phyloP scores from a whole-genome alignment of 2,888 invertebrate species.

The Caenorhabditis afra region DNA sequence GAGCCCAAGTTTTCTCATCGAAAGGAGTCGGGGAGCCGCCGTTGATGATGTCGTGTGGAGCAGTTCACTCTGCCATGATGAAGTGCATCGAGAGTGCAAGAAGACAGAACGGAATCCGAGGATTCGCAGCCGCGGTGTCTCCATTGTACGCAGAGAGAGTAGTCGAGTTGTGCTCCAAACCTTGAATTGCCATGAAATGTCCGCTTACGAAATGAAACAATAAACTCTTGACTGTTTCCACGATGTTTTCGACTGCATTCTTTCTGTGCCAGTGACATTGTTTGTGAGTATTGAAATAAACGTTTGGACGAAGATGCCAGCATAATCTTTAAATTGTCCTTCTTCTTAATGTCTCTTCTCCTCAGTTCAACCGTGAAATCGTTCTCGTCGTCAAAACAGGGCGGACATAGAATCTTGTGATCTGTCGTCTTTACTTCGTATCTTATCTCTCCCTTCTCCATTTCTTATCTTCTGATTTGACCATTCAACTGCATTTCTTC shows the following conservation, averaged over 20 bases:
- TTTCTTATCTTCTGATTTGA: not conserved
- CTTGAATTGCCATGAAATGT: too few relatives aligned
- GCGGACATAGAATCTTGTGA: not conserved
- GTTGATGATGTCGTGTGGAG: slow-evolving; percentile 85
- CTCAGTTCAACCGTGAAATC: too few relatives aligned
- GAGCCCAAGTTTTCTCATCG: slow-evolving; percentile 91
- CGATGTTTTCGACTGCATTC: too few relatives aligned
- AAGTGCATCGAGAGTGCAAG: slow-evolving; percentile 39
- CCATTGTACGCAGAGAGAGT: slow-evolving; percentile 46
- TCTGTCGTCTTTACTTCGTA: not conserved
- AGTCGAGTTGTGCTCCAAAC: slow-evolving; percentile 35
- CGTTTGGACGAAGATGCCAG: too few relatives aligned
- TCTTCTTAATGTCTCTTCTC: too few relatives aligned
- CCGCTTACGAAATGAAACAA: too few relatives aligned
- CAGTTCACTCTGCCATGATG: slow-evolving; percentile 88
- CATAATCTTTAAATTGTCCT: too few relatives aligned
- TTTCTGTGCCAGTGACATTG: too few relatives aligned
- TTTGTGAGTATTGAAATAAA: too few relatives aligned
- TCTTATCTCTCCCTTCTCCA: not conserved
- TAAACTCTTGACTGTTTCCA: too few relatives aligned
- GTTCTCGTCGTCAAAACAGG: too few relatives aligned
- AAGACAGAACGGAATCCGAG: slow-evolving; percentile 29
- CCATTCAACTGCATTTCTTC: too few relatives aligned
- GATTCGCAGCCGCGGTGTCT: slow-evolving; percentile 48
- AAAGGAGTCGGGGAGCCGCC: slow-evolving; percentile 83